phyloP scores from a whole-genome alignment of 2,888 invertebrate genomes.

The Lasiommata megera region DNA sequence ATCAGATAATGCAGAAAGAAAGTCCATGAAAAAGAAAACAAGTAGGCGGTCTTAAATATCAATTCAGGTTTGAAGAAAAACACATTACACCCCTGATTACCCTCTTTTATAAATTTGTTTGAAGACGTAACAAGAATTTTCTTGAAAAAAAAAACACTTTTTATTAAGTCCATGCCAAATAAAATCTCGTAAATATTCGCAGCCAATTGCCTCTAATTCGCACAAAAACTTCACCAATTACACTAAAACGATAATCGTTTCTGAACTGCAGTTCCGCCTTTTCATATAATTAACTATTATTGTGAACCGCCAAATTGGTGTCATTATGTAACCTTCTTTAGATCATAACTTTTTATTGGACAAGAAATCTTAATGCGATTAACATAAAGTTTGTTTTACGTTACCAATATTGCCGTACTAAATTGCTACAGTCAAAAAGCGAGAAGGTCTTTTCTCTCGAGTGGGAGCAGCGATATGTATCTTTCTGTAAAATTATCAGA shows the following conservation, averaged over 20 bases:
- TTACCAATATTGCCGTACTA: background rate
- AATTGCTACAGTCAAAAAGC: background rate
- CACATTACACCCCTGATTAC: too few species aligned
- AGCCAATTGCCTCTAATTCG: constrained; percentile 13
- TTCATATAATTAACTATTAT: constrained; percentile 28
- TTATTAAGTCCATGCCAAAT: background rate
- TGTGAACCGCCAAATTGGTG: constrained; percentile 28
- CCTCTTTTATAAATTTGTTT: too few species aligned
- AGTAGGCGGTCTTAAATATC: too few species aligned
- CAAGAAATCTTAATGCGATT: constrained; percentile 1
- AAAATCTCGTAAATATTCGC: constrained; percentile 4
- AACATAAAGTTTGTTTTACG: constrained; percentile 8
- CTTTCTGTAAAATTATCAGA: background rate
- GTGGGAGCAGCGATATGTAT: background rate
- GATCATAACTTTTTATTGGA: background rate
- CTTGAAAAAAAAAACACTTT: too few species aligned
- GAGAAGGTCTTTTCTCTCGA: too few species aligned
- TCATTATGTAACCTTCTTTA: constrained; percentile 27
- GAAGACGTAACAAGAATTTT: too few species aligned
- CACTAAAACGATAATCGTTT: constrained; percentile 23
- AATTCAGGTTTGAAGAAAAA: too few species aligned
- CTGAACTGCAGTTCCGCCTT: constrained; percentile 30
- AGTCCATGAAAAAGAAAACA: too few species aligned
- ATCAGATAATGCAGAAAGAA: too few species aligned
- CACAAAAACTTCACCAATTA: constrained; percentile 23